Evolutionary conservation across 1,140 invertebrate species (phyloP), one percentile per base, ranked within the genome.

Genomic region (Drosophila orosa): DNA sequence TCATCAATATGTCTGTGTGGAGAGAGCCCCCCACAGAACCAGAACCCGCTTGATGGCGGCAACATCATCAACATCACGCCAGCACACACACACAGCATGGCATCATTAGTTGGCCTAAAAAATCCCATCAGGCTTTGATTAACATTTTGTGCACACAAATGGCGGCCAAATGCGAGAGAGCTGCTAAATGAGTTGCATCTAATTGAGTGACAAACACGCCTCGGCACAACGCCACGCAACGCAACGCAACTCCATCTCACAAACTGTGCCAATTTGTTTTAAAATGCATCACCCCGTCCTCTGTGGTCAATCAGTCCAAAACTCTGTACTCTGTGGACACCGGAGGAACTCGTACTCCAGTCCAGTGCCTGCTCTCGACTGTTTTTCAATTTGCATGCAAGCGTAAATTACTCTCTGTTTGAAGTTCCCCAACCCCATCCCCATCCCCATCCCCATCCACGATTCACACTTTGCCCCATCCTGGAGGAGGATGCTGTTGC

Each of bases 251-350:
- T 59, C 29, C 25, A 69, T 31, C 73, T 75, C 83, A 86, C 84
- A 87, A 87, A 87, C 83, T 87, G 83, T 87, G 83, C 83, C 83
- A 89, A 87, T 87, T 87, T 87, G 83, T 87, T 87, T 87, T 87
- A 87, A 87, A 87, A 89, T 87, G 83, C 83, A 83, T 79, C 84
- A 69, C 56, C 57, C 79, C 52, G 8, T 24, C 50, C 31, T 35
- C 50, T 80, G 62, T 63, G 83, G 57, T 79, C 84, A 89, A 84
- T 89, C 80, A 73, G 60, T 37, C 29, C 62, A 31, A 19, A 19
- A 29, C 47, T 48, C 12, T 13, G 27, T 33, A 17, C 47, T 48
- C 15, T 2, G 42, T 12, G 33, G 17, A 12, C 17, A 52, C 48
- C 12, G 48, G 48, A 54, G 40, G 25, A 40, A 58, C 74, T 42